Percentiles rank a stretch among this genome's conserved stretches.
Conservation (phyloP, 2,113 vertebrate genomes). For the Megaceryle maxima region DNA sequence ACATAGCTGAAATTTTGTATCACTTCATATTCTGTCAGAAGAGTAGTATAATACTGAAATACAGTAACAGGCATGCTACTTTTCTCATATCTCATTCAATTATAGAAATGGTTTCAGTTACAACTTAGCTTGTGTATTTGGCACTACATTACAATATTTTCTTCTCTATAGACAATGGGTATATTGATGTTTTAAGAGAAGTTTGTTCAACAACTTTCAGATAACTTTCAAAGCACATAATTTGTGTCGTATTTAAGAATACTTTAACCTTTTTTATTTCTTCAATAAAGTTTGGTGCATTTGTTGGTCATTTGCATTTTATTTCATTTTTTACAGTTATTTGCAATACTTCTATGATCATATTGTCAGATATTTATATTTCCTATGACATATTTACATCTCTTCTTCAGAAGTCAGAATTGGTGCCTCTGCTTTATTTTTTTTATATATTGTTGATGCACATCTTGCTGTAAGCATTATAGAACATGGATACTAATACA, state of each 20-base stretch:
- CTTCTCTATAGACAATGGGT: not conserved
- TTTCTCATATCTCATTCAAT: not conserved
- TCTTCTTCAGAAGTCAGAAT: not conserved
- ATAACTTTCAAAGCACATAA: not conserved
- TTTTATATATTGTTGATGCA: not conserved
- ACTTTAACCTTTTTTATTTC: not conserved
- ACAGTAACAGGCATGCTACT: not conserved
- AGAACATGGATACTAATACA: not conserved
- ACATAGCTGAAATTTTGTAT: not conserved
- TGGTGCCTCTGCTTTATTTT: not conserved
- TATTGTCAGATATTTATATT: not conserved
- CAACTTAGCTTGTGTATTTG: not conserved
- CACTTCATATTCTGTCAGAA: not conserved
- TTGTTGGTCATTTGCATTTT: not conserved
- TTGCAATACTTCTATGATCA: not conserved
- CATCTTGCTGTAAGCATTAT: not conserved
- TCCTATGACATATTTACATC: not conserved
- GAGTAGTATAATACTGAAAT: not conserved
- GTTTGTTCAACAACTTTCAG: not conserved
- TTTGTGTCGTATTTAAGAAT: not conserved
- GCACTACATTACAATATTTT: not conserved
- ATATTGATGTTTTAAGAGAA: not conserved
- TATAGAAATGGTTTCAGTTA: not conserved
- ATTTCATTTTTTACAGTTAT: not conserved
- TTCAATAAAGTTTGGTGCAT: not conserved